phyloP scores from a whole-genome alignment of 2,888 invertebrate species.

The Acanthococcus lagerstroemiae region DNA sequence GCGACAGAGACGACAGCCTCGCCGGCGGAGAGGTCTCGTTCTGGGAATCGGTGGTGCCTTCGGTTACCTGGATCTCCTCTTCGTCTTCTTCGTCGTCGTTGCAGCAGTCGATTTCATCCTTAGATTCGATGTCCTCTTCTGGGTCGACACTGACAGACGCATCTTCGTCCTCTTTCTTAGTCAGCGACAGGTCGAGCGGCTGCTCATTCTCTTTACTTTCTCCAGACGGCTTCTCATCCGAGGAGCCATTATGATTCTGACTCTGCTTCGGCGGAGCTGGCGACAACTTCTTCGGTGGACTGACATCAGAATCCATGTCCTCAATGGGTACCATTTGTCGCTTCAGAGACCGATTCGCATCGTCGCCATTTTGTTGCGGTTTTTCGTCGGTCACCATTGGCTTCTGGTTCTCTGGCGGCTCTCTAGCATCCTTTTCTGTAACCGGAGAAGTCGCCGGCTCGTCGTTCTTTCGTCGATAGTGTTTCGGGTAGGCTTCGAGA shows the following conservation, averaged over 20 bases:
- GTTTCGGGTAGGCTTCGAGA: neutral
- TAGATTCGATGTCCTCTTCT: constrained; percentile 25
- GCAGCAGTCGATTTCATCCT: constrained; percentile 2
- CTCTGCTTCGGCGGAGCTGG: neutral
- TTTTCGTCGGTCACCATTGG: neutral
- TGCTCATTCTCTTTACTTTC: constrained; percentile 15
- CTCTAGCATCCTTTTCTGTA: too few species aligned
- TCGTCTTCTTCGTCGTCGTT: neutral
- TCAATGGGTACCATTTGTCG: too few species aligned
- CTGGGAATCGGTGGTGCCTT: neutral
- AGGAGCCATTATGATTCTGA: neutral
- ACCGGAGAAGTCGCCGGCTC: neutral
- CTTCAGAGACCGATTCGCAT: too few species aligned
- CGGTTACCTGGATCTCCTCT: neutral
- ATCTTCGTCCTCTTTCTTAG: constrained; percentile 36
- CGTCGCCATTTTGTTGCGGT: neutral
- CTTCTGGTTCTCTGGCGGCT: neutral
- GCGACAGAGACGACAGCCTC: neutral
- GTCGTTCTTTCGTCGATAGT: neutral
- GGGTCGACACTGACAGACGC: constrained; percentile 14
- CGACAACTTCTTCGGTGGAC: neutral
- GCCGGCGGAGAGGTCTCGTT: neutral
- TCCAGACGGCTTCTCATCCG: neutral
- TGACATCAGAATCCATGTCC: neutral
- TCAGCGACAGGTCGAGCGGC: constrained; percentile 20